Conservation (phyloP, 2,888 invertebrate species). For the Eucera pruinosa region DNA sequence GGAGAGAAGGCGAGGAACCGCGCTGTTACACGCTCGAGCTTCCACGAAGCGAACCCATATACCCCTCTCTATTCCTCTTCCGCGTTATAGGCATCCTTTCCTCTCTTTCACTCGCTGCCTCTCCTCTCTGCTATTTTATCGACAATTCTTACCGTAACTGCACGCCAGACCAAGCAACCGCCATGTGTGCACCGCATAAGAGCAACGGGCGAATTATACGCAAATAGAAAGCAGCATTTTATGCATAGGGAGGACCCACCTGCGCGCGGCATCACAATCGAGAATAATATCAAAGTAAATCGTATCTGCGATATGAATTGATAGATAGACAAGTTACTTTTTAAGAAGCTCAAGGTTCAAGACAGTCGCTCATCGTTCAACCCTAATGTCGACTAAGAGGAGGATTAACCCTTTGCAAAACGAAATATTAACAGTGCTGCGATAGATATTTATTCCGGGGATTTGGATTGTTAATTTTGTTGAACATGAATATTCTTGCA, state of each 20-base stretch:
- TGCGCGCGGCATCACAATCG: conserved; percentile 23
- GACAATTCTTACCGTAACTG: conserved; percentile 51
- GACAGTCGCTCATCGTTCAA: no score
- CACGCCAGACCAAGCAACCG: conserved; percentile 24
- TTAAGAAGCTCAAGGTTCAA: no score
- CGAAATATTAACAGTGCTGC: no score
- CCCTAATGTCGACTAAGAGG: no score
- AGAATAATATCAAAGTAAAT: conserved; percentile 15
- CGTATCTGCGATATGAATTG: no score
- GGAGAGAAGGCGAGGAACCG: conserved; percentile 5
- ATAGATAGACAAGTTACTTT: no score
- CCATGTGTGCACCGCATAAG: conserved; percentile 27
- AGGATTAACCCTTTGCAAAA: no score
- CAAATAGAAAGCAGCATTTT: conserved; percentile 34
- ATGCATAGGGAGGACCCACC: no score
- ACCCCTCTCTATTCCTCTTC: conserved; percentile 2
- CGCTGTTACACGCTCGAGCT: conserved; percentile 35
- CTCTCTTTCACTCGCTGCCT: background rate
- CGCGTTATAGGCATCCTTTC: background rate
- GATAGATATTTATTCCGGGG: no score
- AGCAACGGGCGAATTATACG: conserved; percentile 45
- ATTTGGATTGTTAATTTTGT: no score
- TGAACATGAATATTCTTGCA: no score
- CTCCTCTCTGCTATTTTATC: conserved; percentile 51
- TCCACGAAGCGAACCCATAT: conserved; percentile 30